phyloP scores from a whole-genome alignment of 2,888 invertebrate genomes.

The Lithophane semibrunnea region DNA sequence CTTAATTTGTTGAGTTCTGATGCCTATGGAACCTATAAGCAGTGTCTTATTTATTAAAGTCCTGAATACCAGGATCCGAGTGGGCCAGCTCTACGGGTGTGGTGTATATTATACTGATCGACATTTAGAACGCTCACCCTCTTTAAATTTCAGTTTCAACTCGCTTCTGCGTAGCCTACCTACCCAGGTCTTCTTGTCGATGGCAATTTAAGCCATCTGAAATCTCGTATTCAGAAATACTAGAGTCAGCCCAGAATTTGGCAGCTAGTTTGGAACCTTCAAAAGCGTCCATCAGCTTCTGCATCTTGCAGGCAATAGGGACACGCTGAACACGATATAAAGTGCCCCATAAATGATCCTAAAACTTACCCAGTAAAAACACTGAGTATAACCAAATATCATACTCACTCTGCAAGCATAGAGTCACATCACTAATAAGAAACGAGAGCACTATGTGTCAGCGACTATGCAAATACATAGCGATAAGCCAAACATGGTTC shows the following conservation, averaged over 20 bases:
- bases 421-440: slow-evolving; percentile 56
- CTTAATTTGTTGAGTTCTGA: not conserved
- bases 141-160: not conserved
- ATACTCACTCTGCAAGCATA: not conserved
- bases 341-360: too few relatives aligned
- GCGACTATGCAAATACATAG: slow-evolving; percentile 65
- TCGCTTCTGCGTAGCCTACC: not conserved
- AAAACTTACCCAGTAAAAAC: not conserved
- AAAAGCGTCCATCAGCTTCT: too few relatives aligned
- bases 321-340: too few relatives aligned
- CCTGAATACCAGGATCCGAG: not conserved
- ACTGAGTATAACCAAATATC: not conserved
- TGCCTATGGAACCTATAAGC: too few relatives aligned
- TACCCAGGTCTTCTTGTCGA: too few relatives aligned
- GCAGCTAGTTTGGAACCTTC: too few relatives aligned
- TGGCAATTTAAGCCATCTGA: too few relatives aligned
- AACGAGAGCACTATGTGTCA: slow-evolving; percentile 64
- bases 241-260: too few relatives aligned
- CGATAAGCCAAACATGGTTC: slow-evolving; percentile 59
- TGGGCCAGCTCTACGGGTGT: not conserved
- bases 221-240: too few relatives aligned
- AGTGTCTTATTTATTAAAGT: not conserved
- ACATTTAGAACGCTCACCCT: not conserved
- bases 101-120: not conserved
- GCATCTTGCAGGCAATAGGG: too few relatives aligned